Base-by-base conservation (phyloP, 2,888 invertebrate species). In the Leptopterna dolabrata region DNA sequence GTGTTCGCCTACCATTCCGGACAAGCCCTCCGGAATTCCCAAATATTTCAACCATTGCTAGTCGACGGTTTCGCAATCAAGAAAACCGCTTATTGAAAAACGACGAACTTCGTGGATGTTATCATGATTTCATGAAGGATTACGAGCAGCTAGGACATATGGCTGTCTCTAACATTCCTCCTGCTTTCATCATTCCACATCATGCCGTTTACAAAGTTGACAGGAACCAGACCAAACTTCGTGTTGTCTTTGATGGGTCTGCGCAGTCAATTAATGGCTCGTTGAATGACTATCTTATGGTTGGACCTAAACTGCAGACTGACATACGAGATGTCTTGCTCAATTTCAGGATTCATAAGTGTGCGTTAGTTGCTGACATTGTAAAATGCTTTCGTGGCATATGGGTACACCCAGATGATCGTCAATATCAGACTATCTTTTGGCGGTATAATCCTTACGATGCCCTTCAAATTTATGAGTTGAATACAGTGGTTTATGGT, bases 401-500 rank as follows among this genome's bases (percentile, higher is more conserved):
- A 45, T 78, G 63, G 55, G 19, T 82, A 4, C 81, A 82, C 30
- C 81, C 81, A 29, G 43, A 41, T 4, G 89, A 90, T 87, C 55
- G 87, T 7, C 30, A 88, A 19, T 89, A 87, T 30, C 90, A 90
- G 19, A 86, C 90, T 7, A 90, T 91, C 29, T 85, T 90, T 4
- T 90, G 90, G 90, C 81, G 90, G 70, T 80, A 88, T 1, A 51
- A 88, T 27, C 71, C 88, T 11, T 63, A 73, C 11, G 43, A 89
- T 0, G 86, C 89, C 9, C 30, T 90, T 0, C 27, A 87, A 11
- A 88, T 88, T 0, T 90, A 86, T 70, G 87, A 90, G 30, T 86
- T 90, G 0, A 82, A 73, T 6, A 90, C 89, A 1, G 90, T 90
- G 1, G 90, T 90, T 0, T 90, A 90, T 87, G 91, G 91, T 0